phyloP scores from a whole-genome alignment of 1,140 invertebrate genomes.

The Physella acuta region DNA sequence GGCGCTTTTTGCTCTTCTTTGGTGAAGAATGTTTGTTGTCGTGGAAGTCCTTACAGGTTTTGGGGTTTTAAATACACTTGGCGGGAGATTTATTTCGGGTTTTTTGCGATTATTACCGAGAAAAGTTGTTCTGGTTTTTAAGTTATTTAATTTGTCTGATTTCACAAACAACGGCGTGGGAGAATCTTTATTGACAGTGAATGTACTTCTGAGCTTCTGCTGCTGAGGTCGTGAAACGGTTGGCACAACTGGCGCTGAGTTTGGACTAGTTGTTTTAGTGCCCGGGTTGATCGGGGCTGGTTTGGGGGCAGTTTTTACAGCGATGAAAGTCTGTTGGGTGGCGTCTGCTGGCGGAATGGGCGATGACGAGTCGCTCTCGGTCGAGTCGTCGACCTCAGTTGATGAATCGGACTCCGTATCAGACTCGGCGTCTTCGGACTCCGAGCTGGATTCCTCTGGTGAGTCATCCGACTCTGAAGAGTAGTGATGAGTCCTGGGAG shows the following conservation, averaged over 20 bases:
- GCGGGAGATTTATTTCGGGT: no score
- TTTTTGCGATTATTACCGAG: no score
- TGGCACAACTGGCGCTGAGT: neutral
- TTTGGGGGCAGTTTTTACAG: neutral
- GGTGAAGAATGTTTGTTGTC: neutral
- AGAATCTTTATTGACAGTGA: no score
- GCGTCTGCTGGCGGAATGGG: neutral
- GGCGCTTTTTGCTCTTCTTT: slow-evolving; percentile 12
- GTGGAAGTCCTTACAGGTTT: neutral
- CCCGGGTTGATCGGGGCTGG: neutral
- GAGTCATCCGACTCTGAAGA: slow-evolving; percentile 16
- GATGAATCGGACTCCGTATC: slow-evolving; percentile 10
- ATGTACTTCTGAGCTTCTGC: no score
- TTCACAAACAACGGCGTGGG: no score
- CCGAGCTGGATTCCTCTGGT: neutral
- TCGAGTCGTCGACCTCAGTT: neutral
- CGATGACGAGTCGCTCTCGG: neutral
- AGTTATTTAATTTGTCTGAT: no score
- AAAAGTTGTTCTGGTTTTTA: no score
- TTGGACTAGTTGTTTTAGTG: neutral
- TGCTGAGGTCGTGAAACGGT: no score
- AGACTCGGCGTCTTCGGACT: slow-evolving; percentile 1
- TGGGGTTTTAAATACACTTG: neutral
- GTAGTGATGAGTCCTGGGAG: neutral
- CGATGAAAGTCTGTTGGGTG: neutral